Evolutionary conservation across 2,888 invertebrate genomes (phyloP).

Genomic region (Clistopyga incitator): DNA sequence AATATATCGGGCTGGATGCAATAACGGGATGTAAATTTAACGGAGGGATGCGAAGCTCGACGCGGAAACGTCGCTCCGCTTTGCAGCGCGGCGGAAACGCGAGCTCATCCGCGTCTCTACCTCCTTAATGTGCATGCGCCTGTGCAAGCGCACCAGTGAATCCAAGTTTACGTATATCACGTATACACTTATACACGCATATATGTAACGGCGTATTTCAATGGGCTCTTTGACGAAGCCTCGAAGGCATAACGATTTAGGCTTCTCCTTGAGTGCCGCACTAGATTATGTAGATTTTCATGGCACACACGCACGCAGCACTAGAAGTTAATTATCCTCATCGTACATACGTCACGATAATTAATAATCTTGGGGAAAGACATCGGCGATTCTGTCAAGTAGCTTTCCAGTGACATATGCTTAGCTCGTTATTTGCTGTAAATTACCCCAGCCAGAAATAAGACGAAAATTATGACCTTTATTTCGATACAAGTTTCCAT

Average conservation of each 20-base stretch:
- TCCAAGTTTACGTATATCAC: background rate
- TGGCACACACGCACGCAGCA: background rate
- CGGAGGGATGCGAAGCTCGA: conserved; percentile 61
- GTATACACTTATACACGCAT: background rate
- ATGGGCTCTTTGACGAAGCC: conserved; percentile 58
- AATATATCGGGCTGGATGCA: conserved; percentile 60
- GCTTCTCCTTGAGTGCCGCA: conserved; percentile 43
- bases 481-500: background rate
- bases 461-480: background rate
- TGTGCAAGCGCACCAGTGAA: conserved; percentile 7
- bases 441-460: background rate
- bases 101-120: conserved; percentile 57
- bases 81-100: conserved; percentile 64
- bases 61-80: conserved; percentile 67
- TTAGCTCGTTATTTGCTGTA: conserved; percentile 18
- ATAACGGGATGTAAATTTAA: conserved; percentile 67
- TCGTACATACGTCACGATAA: conserved; percentile 58
- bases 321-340: conserved; percentile 57
- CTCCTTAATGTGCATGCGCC: background rate
- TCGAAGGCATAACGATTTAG: conserved; percentile 53
- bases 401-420: background rate
- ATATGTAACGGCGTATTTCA: conserved; percentile 46
- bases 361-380: conserved; percentile 61
- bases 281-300: conserved; percentile 44
- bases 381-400: conserved; percentile 39